Evolutionary conservation across 2,888 invertebrate species (phyloP), one percentile per base, ranked within the genome.

Genomic region (Paralinhomoeus sp.): DNA sequence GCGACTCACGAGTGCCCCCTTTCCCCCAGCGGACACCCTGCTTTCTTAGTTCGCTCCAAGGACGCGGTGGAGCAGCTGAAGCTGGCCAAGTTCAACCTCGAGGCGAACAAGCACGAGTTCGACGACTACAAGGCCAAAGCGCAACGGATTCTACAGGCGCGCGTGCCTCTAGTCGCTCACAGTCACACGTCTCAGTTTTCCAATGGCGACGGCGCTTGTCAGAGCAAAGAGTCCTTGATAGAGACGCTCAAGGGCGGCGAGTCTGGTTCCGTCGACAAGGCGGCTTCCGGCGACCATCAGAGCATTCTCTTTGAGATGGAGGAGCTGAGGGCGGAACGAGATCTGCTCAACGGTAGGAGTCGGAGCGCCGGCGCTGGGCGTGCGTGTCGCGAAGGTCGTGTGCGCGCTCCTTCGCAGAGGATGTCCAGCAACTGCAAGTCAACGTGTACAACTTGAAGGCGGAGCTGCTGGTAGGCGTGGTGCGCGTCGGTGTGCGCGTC

Each of bases 101-200:
- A 67, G 21, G 54, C 61, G 22, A 60, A 65, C 21, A 64, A 64
- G 50, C 65, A 63, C 51, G 80, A 81, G 58, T 70, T 79, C 54
- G 72, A 75, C 44, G 76, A 77, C 44, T 80, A 81, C 62, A 75
- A 77, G 52, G 72, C 73, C n/a, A 76, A 80, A 55, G 80, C 80
- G 1, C 73, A 78, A 53, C 71, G 74, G 50, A 78, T 79, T 47
- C 63, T 81, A 12, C 75, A 75, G 61, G 75, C 76, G 43, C 9
- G 45, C 37, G 13, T 35, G 23, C 2, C 18, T 48, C 20, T 36
- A n/a, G 7, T 36, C 7, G 36, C n/a, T 12, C 18, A 36, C 5
- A n/a, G 13, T 18, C 5, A 12, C 7, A 7, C 7, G 36, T 36
- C 7, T 36, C 36, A 36, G n/a, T 9, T 12, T 36, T 36, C 15